phyloP scores from a whole-genome alignment of 2,113 vertebrate genomes.

The Sula dactylatra region DNA sequence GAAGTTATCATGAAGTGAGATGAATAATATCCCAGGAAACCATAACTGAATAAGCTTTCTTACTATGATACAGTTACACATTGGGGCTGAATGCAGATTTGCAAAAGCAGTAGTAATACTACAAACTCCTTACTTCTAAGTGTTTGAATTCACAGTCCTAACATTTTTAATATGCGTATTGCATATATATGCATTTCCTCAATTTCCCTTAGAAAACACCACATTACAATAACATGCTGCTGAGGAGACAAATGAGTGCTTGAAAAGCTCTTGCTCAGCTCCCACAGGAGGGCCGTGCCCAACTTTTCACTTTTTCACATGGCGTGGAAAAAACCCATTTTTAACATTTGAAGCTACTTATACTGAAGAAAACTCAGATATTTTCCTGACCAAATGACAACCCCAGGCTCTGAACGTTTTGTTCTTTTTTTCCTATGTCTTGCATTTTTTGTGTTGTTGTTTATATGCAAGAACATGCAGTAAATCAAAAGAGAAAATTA shows the following conservation, averaged over 20 bases:
- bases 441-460: not conserved
- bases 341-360: not conserved
- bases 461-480: not conserved
- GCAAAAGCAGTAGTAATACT: not conserved
- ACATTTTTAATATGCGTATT: not conserved
- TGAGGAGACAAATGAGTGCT: not conserved
- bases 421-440: not conserved
- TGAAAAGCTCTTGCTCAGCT: not conserved
- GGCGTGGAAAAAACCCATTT: not conserved
- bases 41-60: not conserved
- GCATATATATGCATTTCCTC: not conserved
- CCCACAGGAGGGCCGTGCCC: rapidly evolving
- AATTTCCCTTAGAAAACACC: not conserved
- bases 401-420: not conserved
- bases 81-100: not conserved
- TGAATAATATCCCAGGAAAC: not conserved
- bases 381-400: not conserved
- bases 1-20: not conserved
- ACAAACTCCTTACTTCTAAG: not conserved
- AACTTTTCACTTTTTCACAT: not conserved
- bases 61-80: not conserved
- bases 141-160: not conserved
- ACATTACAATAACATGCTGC: rapidly evolving
- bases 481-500: not conserved
- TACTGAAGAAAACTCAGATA: not conserved